phyloP scores from a whole-genome alignment of 2,113 vertebrate genomes.

The Collichthys lucidus region DNA sequence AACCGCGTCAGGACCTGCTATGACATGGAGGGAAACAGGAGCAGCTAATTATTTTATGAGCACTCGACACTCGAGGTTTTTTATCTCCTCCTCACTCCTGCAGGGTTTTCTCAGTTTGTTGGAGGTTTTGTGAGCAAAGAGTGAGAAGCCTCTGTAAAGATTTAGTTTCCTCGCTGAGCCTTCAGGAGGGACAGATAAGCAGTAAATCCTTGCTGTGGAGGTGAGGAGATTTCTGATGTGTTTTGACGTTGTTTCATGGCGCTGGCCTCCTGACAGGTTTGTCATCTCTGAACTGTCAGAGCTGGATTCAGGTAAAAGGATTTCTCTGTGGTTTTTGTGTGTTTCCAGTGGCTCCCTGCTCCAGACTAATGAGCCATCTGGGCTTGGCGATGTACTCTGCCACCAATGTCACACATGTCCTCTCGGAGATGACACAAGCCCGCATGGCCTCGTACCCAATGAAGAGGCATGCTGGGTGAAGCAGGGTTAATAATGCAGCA shows the following conservation, averaged over 20 bases:
- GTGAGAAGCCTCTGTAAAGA: slow-evolving; percentile 5
- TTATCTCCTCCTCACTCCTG: not conserved
- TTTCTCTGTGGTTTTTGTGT: not conserved
- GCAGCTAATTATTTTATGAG: slow-evolving; percentile 57
- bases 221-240: slow-evolving; percentile 40
- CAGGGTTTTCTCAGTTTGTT: slow-evolving; percentile 1
- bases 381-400: slow-evolving; percentile 40
- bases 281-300: slow-evolving; percentile 30
- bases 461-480: slow-evolving; percentile 33
- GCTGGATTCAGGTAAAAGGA: slow-evolving; percentile 29
- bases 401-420: slow-evolving; percentile 38
- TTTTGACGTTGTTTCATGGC: slow-evolving; percentile 26
- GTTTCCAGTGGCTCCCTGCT: slow-evolving; percentile 42
- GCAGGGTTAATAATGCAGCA: slow-evolving; percentile 34
- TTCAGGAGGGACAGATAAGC: slow-evolving; percentile 20
- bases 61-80: not conserved
- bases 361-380: slow-evolving; percentile 67
- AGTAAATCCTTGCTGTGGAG: slow-evolving; percentile 18
- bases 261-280: slow-evolving; percentile 39
- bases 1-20: slow-evolving; percentile 37
- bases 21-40: slow-evolving; percentile 19
- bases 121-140: not conserved
- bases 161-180: slow-evolving; percentile 2
- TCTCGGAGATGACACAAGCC: slow-evolving; percentile 25
- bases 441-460: slow-evolving; percentile 34